These are phyloP conservation scores for Neomicropteryx cornuta DNA, from an alignment of 1,140 invertebrate species.

Conservation along the genomic window DNA sequence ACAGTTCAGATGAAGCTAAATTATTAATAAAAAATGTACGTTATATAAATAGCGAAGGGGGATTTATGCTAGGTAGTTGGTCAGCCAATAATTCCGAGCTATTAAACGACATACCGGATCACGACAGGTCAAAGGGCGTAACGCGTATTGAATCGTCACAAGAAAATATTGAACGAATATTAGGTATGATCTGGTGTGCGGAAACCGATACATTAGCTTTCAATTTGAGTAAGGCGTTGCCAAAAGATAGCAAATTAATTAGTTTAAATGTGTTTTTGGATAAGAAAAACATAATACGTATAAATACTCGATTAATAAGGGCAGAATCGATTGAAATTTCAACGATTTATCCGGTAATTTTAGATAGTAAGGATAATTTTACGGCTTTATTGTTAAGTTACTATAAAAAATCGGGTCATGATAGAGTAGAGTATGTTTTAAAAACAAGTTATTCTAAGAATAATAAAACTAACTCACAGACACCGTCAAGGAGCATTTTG, in stretches of 20 bases:
- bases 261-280: too few relatives aligned
- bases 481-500: too few relatives aligned
- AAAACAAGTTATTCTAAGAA: too few relatives aligned
- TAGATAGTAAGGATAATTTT: background rate
- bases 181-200: background rate
- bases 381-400: background rate
- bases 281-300: too few relatives aligned
- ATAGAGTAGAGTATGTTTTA: too few relatives aligned
- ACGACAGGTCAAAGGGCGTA: background rate
- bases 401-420: background rate
- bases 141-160: background rate
- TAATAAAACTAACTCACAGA: too few relatives aligned
- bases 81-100: background rate
- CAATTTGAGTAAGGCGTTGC: background rate
- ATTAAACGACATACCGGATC: background rate
- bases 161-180: background rate
- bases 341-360: slow-evolving; percentile 19
- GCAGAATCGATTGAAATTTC: slow-evolving; percentile 16
- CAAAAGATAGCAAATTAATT: too few relatives aligned
- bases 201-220: background rate
- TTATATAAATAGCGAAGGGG: background rate
- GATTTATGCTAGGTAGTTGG: slow-evolving; percentile 1
- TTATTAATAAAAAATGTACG: slow-evolving; percentile 1
- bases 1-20: background rate
- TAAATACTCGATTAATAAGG: background rate